Base-by-base conservation (phyloP, 2,797 vertebrate species). In the Poliocrania exsul region DNA sequence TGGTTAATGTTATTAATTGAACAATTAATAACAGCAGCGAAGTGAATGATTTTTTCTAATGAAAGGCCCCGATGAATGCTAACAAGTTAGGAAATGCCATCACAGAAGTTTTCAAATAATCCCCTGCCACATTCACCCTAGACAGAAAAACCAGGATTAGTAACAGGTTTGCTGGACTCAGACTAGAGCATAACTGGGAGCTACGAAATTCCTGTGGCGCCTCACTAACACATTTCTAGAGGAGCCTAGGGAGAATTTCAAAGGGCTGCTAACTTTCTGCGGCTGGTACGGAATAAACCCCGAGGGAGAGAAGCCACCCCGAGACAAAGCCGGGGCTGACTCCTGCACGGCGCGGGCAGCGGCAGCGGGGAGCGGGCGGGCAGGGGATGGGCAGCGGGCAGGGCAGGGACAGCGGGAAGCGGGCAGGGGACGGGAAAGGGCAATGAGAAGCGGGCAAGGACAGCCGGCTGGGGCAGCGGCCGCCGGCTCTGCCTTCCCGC, bases 251-350 rank as follows among this genome's bases (percentile, higher is more conserved):
- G 6, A n/a, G 37, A 12, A 38, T 91, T 42, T 20, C 25, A 1
- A 29, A 4, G 35, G 58, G 81, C 50, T 18, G 60, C 49, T 21
- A 96, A 96, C 94, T 96, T 95, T 96, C 65, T 44, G 47, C 67
- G 6, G 4, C 83, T 46, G 38, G 3, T 8, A 23, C 6, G 5
- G 67, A 71, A 53, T 4, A 19, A 20, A 6, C 71, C 64, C 82
- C 74, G 4, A 28, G 35, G 78, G 16, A 42, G 12, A 33, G 54
- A 80, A 65, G 31, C 31, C 44, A 2, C 29, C 57, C 56, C 29
- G n/a, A 64, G 71, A 75, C 87, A 80, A 91, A 78, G 73, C 61
- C 65, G 25, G 21, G 53, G 60, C 42, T 42, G 85, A 77, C 4
- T 19, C 47, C 53, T 35, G n/a, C 62, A 6, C 8, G 14, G 20